Evolutionary conservation across 2,888 invertebrate genomes (phyloP).

Genomic region (Adela reaumurella): DNA sequence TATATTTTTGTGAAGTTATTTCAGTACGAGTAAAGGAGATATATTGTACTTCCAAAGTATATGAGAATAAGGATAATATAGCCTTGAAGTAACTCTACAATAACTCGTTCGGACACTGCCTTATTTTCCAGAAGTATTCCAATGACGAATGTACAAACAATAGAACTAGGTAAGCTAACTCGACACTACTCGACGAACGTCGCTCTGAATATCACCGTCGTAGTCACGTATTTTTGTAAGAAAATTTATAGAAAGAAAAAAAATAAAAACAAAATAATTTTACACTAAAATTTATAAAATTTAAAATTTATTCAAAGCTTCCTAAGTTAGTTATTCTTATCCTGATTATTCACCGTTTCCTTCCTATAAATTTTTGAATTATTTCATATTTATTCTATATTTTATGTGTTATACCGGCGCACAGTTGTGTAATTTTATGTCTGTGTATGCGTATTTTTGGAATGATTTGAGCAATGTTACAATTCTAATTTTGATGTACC

Average conservation of each 20-base stretch:
- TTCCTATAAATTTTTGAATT: too few relatives aligned
- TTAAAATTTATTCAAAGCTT: too few relatives aligned
- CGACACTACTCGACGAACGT: neutral
- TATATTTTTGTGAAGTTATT: neutral
- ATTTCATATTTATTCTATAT: too few relatives aligned
- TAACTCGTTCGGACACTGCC: neutral
- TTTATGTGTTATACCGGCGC: too few relatives aligned
- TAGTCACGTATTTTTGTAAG: neutral
- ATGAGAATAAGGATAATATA: neutral
- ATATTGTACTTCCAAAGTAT: neutral
- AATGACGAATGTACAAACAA: conserved; percentile 47
- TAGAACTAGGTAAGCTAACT: conserved; percentile 6
- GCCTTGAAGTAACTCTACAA: neutral
- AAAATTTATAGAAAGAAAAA: conserved; percentile 12
- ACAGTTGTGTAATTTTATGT: too few relatives aligned
- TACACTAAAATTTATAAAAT: conserved; percentile 17
- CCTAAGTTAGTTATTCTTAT: too few relatives aligned
- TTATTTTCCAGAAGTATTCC: conserved; percentile 8
- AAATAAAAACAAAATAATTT: conserved; percentile 34
- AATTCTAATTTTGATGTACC: too few relatives aligned
- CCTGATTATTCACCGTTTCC: too few relatives aligned
- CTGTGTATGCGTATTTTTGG: too few relatives aligned
- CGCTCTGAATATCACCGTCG: too few relatives aligned
- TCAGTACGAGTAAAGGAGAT: neutral
- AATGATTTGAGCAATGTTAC: too few relatives aligned